Base-by-base conservation (phyloP, 2,888 invertebrate species). In the Drosophila tripunctata region DNA sequence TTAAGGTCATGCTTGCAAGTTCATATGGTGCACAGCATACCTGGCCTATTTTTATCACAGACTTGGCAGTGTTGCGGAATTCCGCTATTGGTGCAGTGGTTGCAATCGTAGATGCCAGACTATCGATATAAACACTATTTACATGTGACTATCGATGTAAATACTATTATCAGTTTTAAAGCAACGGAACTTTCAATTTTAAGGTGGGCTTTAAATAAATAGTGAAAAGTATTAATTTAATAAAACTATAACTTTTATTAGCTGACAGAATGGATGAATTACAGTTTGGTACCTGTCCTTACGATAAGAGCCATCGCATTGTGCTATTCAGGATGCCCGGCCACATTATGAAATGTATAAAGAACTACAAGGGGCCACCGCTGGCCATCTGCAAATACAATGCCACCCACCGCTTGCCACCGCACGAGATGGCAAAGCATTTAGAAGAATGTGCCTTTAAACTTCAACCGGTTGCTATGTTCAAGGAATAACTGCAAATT, bases 331-430 rank as follows among this genome's bases (percentile, higher is more conserved):
- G 78, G 0, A 71, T 84, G 75, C 84, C 87, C 1, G 47, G 44
- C 0, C 87, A 87, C 19, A 62, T 81, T 2, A 3, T 84, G 0
- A 82, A 85, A 30, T 87, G 88, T 12, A 8, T 33, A 15, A 50
- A 44, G 4, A 68, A 58, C 7, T 84, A 87, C 43, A 15, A 0
- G 0, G 86, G 82, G 1, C 89, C 89, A 1, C 86, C 89, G 3
- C 35, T 91, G 50, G 78, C 82, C 4, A 79, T 74, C 4, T 91
- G 91, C 41, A 81, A 89, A 12, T 91, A 88, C 55, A 91, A 91
- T 67, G 91, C 91, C n/a, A 88, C 88, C 0, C 91, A 91, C 41
- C 78, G 89, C 2, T 73, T 91, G 0, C 82, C 72, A 2, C 14
- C 31, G 0, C 80, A 74, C 1, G 31, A 61, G 14, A 89, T 91